These are phyloP conservation scores for Telmatochromis sp. DNA, from an alignment of 2,113 vertebrate species.

Conservation along the genomic window DNA sequence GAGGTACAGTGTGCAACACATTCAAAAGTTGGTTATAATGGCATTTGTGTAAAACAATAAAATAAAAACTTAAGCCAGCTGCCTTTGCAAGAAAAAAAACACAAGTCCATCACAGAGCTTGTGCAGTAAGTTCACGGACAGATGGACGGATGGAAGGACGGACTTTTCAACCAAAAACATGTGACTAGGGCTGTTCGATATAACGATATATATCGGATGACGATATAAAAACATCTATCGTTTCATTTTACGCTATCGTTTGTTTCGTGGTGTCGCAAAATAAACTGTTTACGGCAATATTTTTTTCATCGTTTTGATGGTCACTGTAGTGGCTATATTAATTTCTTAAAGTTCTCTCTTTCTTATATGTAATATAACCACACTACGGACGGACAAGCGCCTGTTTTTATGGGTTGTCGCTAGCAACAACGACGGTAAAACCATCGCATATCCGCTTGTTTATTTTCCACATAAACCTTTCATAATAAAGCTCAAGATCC, in stretches of 20 bases:
- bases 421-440: no score
- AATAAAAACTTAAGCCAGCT: background rate
- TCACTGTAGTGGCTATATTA: fast-evolving
- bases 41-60: background rate
- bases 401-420: no score
- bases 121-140: background rate
- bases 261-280: fast-evolving
- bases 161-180: background rate
- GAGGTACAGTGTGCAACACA: fast-evolving
- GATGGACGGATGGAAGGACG: fast-evolving
- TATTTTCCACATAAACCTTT: no score
- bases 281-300: no score
- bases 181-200: background rate
- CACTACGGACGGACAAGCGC: fast-evolving
- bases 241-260: no score
- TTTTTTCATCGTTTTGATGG: no score
- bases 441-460: no score
- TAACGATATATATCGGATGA: no score
- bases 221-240: fast-evolving
- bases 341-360: no score
- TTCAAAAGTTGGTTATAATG: background rate
- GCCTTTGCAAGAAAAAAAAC: background rate
- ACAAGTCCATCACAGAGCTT: background rate
- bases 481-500: no score
- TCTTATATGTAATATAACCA: fast-evolving